Conservation (phyloP, 2,888 invertebrate genomes). For the Bursaphelenchus okinawaensis region DNA sequence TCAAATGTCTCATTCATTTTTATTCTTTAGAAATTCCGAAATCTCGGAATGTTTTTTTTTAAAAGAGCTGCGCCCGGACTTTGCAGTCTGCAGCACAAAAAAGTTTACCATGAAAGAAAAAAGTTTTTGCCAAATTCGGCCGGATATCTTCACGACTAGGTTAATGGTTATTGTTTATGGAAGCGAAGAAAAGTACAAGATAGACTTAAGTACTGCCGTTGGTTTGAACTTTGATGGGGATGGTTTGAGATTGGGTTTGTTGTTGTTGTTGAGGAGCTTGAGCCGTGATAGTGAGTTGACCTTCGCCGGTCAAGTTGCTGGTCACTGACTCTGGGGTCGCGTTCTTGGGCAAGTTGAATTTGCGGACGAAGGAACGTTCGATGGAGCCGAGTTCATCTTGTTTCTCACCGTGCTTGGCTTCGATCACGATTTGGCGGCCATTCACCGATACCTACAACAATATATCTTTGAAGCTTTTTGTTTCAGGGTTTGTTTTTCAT, state of each 20-base stretch:
- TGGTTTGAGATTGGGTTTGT: not conserved
- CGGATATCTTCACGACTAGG: no score
- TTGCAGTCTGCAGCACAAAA: no score
- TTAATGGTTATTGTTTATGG: no score
- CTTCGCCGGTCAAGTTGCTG: slow-evolving; percentile 47
- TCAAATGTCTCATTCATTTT: no score
- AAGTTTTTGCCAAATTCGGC: no score
- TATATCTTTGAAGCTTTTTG: no score
- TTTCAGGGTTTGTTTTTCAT: no score
- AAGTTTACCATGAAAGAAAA: no score
- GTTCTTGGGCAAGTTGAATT: slow-evolving; percentile 43
- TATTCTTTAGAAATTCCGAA: no score
- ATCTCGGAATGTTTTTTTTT: no score
- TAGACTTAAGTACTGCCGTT: not conserved
- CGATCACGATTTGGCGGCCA: slow-evolving; percentile 43
- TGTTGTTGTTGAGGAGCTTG: slow-evolving; percentile 7
- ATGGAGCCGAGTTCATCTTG: slow-evolving; percentile 46
- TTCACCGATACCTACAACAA: slow-evolving; percentile 46
- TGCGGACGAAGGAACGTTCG: slow-evolving; percentile 38
- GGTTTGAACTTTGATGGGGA: not conserved
- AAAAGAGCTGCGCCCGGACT: no score
- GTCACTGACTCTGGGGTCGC: slow-evolving; percentile 43
- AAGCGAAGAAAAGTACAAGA: no score
- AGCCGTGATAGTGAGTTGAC: slow-evolving; percentile 43
- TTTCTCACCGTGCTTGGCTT: slow-evolving; percentile 49